Evolutionary conservation across 2,888 invertebrate genomes (phyloP).

Genomic region (Coelinius sp.): DNA sequence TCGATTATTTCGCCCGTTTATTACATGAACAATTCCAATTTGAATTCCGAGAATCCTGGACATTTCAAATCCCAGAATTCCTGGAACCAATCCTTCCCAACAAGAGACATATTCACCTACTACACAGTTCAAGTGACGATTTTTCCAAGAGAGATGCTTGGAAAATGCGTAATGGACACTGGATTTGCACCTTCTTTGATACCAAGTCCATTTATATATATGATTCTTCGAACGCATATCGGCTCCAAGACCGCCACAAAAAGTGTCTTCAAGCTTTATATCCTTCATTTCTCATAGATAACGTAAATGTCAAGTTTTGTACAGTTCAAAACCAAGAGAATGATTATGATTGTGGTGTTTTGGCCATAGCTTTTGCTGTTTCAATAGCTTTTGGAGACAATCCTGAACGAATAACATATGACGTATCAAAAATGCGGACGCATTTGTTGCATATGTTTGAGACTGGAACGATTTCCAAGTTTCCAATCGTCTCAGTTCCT

Average conservation of each 20-base stretch:
- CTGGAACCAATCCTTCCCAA: not conserved
- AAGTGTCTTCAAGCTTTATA: not conserved
- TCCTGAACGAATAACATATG: too few relatives aligned
- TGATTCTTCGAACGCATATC: too few relatives aligned
- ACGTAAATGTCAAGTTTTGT: not conserved
- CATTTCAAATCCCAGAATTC: not conserved
- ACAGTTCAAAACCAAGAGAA: not conserved
- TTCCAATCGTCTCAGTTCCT: too few relatives aligned
- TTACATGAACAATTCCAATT: not conserved
- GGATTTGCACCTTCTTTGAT: constrained; percentile 2
- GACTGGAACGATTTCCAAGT: too few relatives aligned
- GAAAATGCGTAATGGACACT: not conserved
- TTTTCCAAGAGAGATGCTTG: not conserved
- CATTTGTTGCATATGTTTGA: too few relatives aligned
- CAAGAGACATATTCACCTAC: constrained; percentile 1
- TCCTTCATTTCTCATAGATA: not conserved
- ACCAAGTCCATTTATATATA: too few relatives aligned
- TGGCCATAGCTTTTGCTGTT: constrained; percentile 1
- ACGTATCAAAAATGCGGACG: too few relatives aligned
- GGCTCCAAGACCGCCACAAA: not conserved
- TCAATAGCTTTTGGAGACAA: too few relatives aligned
- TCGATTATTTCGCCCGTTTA: too few relatives aligned
- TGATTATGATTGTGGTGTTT: not conserved
- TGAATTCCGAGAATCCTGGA: not conserved
- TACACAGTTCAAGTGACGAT: not conserved